Base-by-base conservation (phyloP, 1,140 invertebrate species). In the Drosophila subobscura region DNA sequence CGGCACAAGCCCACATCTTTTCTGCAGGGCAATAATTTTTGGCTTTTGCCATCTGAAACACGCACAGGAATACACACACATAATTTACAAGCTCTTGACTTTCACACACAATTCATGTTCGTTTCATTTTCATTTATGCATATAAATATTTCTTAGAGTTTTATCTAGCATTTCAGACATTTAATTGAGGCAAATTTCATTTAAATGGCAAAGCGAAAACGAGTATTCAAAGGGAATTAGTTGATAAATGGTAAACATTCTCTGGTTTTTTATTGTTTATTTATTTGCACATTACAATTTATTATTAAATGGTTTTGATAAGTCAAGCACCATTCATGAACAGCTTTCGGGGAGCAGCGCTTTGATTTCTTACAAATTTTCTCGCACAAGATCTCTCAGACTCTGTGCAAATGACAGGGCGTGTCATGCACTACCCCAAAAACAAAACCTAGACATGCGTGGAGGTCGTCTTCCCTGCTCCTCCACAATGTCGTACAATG, bases 331-430 rank as follows among this genome's bases (percentile, higher is more conserved):
- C 10, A 37, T 37, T 10, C 33, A 27, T 1, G 5, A 27, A 6
- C 25, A 27, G 42, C 23, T 59, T 22, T 20, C 29, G n/a, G 23
- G 37, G 22, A 29, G 63, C 49, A 47, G 23, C 33, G 20, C 29
- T 49, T 42, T 14, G n/a, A 60, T 33, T 52, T 45, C 49, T 33
- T 66, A 20, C 60, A 8, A 65, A 45, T 46, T 67, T 20, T n/a
- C 4, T n/a, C 4, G 5, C 16, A 14, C 23, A 37, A 37, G 23
- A 29, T 23, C 40, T 45, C 41, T 14, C 22, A 51, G 29, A 56
- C 33, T 49, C 51, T 45, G 60, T 84, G 80, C 80, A 84, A 85
- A 53, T 84, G 80, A 85, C 80, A 84, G 60, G 79, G 71, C 71
- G 79, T 75, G 72, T 83, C 79, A 85, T 51, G 53, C 76, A 37